Evolutionary conservation across 1,140 invertebrate genomes (phyloP).

Genomic region (Luehdorfia chinensis): DNA sequence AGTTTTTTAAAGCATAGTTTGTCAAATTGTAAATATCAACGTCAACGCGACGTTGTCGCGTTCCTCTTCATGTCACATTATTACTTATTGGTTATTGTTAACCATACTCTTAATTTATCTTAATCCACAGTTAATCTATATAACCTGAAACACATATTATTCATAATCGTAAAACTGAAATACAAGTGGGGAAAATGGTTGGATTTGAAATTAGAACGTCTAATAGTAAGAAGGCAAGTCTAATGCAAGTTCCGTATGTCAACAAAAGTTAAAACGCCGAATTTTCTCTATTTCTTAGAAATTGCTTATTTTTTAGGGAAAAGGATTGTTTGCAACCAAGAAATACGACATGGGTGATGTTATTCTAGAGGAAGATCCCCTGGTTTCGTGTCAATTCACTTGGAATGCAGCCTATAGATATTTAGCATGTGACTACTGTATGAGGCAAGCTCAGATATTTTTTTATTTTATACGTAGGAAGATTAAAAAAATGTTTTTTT

Average conservation of each 20-base stretch:
- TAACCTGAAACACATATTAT: no score
- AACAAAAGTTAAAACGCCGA: neutral
- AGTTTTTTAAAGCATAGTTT: no score
- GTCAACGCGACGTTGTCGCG: no score
- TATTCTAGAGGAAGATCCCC: constrained; percentile 92
- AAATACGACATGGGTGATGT: constrained; percentile 85
- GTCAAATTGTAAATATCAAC: no score
- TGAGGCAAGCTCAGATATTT: constrained; percentile 78
- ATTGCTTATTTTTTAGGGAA: constrained; percentile 87
- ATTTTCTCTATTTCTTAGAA: neutral
- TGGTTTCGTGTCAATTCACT: constrained; percentile 94
- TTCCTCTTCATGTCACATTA: no score
- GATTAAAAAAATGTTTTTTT: no score
- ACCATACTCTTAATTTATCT: no score
- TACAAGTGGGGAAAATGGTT: constrained; percentile 42
- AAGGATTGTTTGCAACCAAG: constrained; percentile 88
- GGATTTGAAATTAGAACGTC: constrained; percentile 46
- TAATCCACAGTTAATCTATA: no score
- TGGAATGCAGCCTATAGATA: constrained; percentile 96
- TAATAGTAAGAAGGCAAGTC: constrained; percentile 52
- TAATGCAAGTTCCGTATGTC: neutral
- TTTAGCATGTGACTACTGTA: constrained; percentile 93
- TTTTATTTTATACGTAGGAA: constrained; percentile 1
- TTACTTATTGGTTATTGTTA: no score
- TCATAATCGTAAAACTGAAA: no score